Evolutionary conservation across 2,888 invertebrate genomes (phyloP), one percentile per base, ranked within the genome.

Genomic region (Philonicus albiceps): DNA sequence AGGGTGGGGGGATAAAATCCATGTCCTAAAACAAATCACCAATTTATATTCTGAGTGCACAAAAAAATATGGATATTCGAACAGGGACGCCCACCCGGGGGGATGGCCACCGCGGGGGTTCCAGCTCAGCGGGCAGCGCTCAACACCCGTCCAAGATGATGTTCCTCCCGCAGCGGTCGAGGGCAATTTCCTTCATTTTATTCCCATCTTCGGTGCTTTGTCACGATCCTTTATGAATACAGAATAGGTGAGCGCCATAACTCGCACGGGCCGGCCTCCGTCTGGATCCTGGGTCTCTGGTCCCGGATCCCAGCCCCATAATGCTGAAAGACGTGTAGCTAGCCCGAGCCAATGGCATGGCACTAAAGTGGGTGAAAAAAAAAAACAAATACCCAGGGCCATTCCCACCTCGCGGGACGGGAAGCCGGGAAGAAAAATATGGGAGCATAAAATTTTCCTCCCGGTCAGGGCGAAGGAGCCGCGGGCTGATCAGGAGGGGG

Each of bases 31-130:
- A 78, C 76, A 88, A 88, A 88, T 88, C 85, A 87, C 88, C 88
- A 88, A 88, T 88, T 88, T 88, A 88, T 88, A 88, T 88, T 88
- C 88, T 34, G 86, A 80, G 74, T 86, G 88, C 85, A 87, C 78
- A 43, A 87, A 88, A 88, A 87, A 88, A 88, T 88, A 88, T 88
- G 64, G 87, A 88, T 88, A 88, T 88, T 88, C 84, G 74, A 87
- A 88, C 81, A 49, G 19, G 78, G 84, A 86, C 55, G 81, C 83
- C 27, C 34, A 27, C 22, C 49, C 73, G 27, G 40, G 3, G 72
- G 55, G 84, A n/a, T 72, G 37, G 16, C 34, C 22, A 19, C 22
- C 80, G n/a, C 27, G 43, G 49, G 43, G 19, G 49, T 86, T 86
- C 13, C 49, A 74, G 73, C 86, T 19, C 86, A 76, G 86, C 78